Evolutionary conservation across 2,797 vertebrate genomes (phyloP).

Genomic region (Pseudochirops cupreus): DNA sequence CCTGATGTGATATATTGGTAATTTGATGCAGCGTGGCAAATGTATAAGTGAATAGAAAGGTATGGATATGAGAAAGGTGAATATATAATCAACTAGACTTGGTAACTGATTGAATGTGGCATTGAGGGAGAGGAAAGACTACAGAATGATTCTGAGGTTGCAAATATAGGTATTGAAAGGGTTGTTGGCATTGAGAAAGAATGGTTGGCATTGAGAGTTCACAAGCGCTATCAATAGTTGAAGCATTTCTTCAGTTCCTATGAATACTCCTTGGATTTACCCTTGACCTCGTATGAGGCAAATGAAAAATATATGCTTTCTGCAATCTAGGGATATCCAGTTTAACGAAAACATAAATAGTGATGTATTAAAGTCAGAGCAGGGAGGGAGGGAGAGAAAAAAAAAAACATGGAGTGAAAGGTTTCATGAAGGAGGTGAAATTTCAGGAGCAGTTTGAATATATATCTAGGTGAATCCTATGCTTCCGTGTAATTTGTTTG

Average conservation of each 20-base stretch:
- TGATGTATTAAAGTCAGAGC: not conserved
- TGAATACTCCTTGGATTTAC: not conserved
- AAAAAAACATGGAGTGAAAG: not conserved
- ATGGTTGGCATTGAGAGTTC: not conserved
- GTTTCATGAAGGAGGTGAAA: slow-evolving; percentile 35
- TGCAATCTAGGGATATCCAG: slow-evolving; percentile 4
- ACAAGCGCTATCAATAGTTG: not conserved
- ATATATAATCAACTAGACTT: not conserved
- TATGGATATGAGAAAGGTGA: not conserved
- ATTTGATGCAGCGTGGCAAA: not conserved
- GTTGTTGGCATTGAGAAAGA: not conserved
- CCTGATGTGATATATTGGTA: not conserved
- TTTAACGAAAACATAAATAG: not conserved
- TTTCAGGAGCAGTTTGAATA: slow-evolving; percentile 43
- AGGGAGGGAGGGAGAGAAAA: not conserved
- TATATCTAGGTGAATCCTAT: not conserved
- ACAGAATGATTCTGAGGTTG: not conserved
- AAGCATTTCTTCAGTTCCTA: slow-evolving; percentile 16
- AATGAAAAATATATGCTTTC: slow-evolving; percentile 32
- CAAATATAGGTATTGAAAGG: not conserved
- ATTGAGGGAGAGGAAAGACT: not conserved
- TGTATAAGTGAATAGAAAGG: not conserved
- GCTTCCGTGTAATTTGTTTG: not conserved
- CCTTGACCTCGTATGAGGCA: not conserved
- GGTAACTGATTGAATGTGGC: not conserved